Base-by-base conservation (phyloP, 2,888 invertebrate species). In the Eupithecia inturbata region DNA sequence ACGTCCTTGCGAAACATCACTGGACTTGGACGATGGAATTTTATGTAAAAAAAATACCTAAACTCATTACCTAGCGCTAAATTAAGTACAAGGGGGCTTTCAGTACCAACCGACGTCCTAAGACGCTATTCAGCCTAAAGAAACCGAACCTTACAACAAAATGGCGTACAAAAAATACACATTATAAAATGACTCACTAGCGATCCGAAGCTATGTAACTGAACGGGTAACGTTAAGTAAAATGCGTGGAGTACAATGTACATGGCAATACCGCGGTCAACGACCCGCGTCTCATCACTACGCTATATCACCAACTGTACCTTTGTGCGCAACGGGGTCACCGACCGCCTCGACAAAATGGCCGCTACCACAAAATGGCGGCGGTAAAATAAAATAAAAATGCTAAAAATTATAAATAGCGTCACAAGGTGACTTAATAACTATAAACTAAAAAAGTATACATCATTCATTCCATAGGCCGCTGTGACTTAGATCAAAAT, bases 201-300 rank as follows among this genome's bases (percentile, higher is more conserved):
- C 92, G 91, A 89, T 89, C 88, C 90, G 88, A 91, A 89, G 88
- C 90, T 90, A 86, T 87, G 90, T 88, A 90, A 90, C 89, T 85
- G 88, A 86, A 88, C 89, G 90, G 92, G 92, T 92, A 90, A 92
- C 92, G 85, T 88, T 87, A 80, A 87, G 85, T 87, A 83, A 87
- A 87, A 86, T 87, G 88, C 88, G 84, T 83, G 84, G 83, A 81
- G 83, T 84, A 79, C 83, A 84, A 83, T 81, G 83, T 84, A 79
- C 83, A 84, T 84, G 86, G 83, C 87, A 82, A 79, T 31, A 62
- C 75, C 63, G 77, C 81, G 82, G 81, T 45, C 83, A 73, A 39
- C 71, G 78, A 77, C 82, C 74, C 57, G 66, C 71, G 45, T 63
- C 60, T 45, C 60, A 26, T 22, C 72, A 45, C 26, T 62, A 26